Conservation (phyloP, 1,140 invertebrate species). For the Dendroctonus ponderosae region DNA sequence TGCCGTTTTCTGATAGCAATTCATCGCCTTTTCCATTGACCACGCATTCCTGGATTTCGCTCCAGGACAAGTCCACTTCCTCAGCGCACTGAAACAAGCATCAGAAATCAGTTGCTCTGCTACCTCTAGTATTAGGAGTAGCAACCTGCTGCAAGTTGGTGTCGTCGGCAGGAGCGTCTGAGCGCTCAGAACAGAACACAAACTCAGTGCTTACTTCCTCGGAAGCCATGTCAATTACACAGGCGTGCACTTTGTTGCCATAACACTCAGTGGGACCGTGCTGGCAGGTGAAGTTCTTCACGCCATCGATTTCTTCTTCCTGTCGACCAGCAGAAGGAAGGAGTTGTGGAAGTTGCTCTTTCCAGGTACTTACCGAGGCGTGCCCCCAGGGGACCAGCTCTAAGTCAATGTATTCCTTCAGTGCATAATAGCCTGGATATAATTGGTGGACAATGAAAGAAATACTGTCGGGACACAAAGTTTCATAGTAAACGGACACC, state of each 20-base stretch:
- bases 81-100: slow-evolving; percentile 54
- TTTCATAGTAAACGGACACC: slow-evolving; percentile 2
- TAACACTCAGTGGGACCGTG: slow-evolving; percentile 63
- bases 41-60: slow-evolving; percentile 50
- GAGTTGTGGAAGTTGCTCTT: not conserved
- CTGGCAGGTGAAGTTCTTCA: slow-evolving; percentile 14
- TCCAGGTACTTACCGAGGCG: not conserved
- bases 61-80: slow-evolving; percentile 42
- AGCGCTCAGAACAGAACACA: slow-evolving; percentile 17
- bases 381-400: not conserved
- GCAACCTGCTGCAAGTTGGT: slow-evolving; percentile 12
- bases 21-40: slow-evolving; percentile 49
- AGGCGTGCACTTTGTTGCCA: slow-evolving; percentile 65
- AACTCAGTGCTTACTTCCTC: slow-evolving; percentile 15
- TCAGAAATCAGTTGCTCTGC: not conserved
- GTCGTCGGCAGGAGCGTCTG: slow-evolving; percentile 9
- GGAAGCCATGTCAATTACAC: slow-evolving; percentile 47
- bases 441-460: not conserved
- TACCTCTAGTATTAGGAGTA: not conserved
- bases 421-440: not conserved
- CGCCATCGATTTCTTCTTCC: slow-evolving; percentile 13
- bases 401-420: not conserved
- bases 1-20: slow-evolving; percentile 56
- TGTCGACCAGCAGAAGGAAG: slow-evolving; percentile 10
- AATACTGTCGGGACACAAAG: slow-evolving; percentile 2